A percentile compares a stretch with the other conserved stretches of the same genome.
phyloP scores from a whole-genome alignment of 2,113 vertebrate genomes.

The Pseudorasbora parva region DNA sequence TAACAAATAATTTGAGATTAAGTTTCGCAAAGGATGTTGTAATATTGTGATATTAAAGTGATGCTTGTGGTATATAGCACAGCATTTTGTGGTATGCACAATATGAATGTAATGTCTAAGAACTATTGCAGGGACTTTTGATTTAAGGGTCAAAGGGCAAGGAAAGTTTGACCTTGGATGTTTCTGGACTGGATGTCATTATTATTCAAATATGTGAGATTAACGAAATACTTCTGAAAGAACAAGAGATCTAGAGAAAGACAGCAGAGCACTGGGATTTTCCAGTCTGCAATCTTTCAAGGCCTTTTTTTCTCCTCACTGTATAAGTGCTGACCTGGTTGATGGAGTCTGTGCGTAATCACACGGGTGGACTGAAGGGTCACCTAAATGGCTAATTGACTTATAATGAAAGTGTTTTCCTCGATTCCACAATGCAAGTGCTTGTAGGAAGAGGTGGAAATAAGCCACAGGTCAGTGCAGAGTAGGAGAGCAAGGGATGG shows the following conservation, averaged over 20 bases:
- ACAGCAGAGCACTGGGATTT: neutral
- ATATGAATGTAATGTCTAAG: neutral
- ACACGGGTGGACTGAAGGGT: constrained; percentile 72
- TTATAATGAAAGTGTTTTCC: constrained; percentile 68
- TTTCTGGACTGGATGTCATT: constrained; percentile 2
- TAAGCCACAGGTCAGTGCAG: neutral
- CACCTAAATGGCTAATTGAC: constrained; percentile 69
- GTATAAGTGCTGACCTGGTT: constrained; percentile 64
- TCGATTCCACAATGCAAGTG: constrained; percentile 62
- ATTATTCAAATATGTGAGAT: neutral
- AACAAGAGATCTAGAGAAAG: neutral
- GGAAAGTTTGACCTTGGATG: neutral
- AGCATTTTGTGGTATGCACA: neutral
- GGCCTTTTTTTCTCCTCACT: constrained; percentile 34
- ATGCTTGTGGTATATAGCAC: neutral
- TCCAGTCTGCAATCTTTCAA: neutral
- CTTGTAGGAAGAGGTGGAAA: constrained; percentile 36
- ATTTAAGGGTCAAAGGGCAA: neutral
- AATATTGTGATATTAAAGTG: neutral
- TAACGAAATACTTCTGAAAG: neutral
- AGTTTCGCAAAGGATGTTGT: neutral
- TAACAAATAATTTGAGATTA: neutral
- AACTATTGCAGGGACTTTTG: neutral
- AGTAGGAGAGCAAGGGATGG: neutral
- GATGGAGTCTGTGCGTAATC: constrained; percentile 76